phyloP scores from a whole-genome alignment of 2,113 vertebrate genomes.

The Uria lomvia region DNA sequence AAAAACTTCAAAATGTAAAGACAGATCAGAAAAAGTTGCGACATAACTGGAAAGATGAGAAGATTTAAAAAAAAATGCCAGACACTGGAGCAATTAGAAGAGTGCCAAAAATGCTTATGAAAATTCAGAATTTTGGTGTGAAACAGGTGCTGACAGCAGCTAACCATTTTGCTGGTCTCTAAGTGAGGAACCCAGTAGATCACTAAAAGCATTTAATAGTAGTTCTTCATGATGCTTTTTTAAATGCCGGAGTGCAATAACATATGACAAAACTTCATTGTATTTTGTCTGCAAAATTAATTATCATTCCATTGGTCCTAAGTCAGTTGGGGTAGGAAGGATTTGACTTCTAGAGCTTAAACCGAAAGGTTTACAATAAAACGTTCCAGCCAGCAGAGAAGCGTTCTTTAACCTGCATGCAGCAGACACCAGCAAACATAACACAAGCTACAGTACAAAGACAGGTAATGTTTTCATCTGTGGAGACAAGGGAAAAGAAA shows the following conservation, averaged over 20 bases:
- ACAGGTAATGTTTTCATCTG: conserved; percentile 68
- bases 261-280: conserved; percentile 58
- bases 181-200: conserved; percentile 46
- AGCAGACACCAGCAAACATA: conserved; percentile 73
- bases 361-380: conserved; percentile 49
- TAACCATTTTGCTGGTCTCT: conserved; percentile 43
- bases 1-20: conserved; percentile 5
- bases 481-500: conserved; percentile 70
- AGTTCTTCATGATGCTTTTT: conserved; percentile 42
- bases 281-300: conserved; percentile 71
- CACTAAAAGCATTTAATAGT: conserved; percentile 51
- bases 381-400: conserved; percentile 71
- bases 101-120: conserved; percentile 6
- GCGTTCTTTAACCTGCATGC: conserved; percentile 74
- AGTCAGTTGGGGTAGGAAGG: conserved; percentile 50
- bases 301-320: conserved; percentile 62
- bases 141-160: conserved; percentile 52
- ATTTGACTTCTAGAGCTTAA: conserved; percentile 58
- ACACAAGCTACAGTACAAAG: conserved; percentile 66
- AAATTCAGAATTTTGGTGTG: conserved; percentile 27
- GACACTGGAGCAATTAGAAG: neutral
- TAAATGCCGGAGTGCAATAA: conserved; percentile 49
- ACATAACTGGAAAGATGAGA: neutral
- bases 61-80: conserved; percentile 2
- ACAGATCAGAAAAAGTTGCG: neutral